phyloP scores from a whole-genome alignment of 2,113 vertebrate genomes.

The Aldabrachelys gigantea region DNA sequence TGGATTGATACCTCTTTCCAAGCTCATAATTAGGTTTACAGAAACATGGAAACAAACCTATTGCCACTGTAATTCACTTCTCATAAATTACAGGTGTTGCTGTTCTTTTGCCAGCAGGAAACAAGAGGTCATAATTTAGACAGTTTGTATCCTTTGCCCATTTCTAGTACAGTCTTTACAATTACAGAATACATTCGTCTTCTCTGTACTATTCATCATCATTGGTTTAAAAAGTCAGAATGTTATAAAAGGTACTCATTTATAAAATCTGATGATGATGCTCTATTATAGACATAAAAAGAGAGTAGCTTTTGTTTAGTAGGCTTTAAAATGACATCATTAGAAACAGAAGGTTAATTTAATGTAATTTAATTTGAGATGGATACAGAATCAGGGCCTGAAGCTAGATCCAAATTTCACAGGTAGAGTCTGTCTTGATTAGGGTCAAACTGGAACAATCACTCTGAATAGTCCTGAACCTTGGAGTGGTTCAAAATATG shows the following conservation, averaged over 20 bases:
- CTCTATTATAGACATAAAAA: neutral
- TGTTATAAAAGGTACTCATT: neutral
- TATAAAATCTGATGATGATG: neutral
- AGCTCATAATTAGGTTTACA: neutral
- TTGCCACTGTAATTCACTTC: neutral
- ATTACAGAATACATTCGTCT: conserved; percentile 13
- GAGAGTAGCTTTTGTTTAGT: neutral
- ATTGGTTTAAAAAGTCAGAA: neutral
- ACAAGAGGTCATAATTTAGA: conserved; percentile 31
- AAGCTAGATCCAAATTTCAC: neutral
- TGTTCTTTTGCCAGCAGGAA: conserved; percentile 44
- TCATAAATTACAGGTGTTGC: conserved; percentile 52
- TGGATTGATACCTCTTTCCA: neutral
- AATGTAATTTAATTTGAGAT: neutral
- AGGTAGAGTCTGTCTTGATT: neutral
- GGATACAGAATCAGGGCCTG: neutral
- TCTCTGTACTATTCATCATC: conserved; percentile 13
- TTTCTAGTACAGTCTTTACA: conserved; percentile 26
- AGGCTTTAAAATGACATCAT: neutral
- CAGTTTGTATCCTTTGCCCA: neutral
- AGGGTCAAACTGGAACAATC: neutral
- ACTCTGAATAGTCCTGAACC: neutral
- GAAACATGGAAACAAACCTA: conserved; percentile 24
- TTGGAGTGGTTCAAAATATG: neutral
- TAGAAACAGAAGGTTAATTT: neutral